Percentiles rank a stretch among this genome's conserved stretches.
Evolutionary conservation across 1,140 invertebrate genomes (phyloP).

Genomic region (Brachystomella parvula): DNA sequence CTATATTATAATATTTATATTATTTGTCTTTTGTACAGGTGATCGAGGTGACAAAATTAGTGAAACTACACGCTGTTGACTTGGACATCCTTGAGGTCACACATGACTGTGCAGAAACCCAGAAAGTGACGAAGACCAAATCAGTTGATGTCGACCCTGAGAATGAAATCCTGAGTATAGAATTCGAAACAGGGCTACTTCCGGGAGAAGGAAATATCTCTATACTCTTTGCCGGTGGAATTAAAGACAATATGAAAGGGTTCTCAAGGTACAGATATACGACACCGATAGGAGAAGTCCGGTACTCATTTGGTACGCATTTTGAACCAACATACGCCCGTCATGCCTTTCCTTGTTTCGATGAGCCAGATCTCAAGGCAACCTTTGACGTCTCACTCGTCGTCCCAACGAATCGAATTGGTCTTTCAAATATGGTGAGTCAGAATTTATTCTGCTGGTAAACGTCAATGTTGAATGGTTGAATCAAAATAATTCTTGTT

Average conservation of each 20-base stretch:
- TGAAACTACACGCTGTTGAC: not conserved
- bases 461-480: not conserved
- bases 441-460: not conserved
- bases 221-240: not conserved
- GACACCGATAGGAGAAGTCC: not conserved
- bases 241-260: not conserved
- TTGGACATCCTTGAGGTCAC: not conserved
- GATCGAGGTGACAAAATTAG: not conserved
- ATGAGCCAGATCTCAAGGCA: constrained; percentile 54
- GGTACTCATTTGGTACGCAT: constrained; percentile 42
- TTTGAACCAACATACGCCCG: constrained; percentile 52
- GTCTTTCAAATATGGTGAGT: constrained; percentile 85
- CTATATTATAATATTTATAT: too few relatives aligned
- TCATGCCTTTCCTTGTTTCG: constrained; percentile 55
- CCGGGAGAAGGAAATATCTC: not conserved
- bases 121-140: not conserved
- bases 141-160: not conserved
- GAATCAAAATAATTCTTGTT: not conserved
- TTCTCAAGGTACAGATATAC: not conserved
- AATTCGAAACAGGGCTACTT: not conserved
- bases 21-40: too few relatives aligned
- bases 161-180: not conserved
- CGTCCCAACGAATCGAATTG: constrained; percentile 65
- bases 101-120: not conserved
- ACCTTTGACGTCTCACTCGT: constrained; percentile 50